Evolutionary conservation across 2,113 vertebrate genomes (phyloP), one percentile per base, ranked within the genome.

Genomic region (Aplodontia rufa): DNA sequence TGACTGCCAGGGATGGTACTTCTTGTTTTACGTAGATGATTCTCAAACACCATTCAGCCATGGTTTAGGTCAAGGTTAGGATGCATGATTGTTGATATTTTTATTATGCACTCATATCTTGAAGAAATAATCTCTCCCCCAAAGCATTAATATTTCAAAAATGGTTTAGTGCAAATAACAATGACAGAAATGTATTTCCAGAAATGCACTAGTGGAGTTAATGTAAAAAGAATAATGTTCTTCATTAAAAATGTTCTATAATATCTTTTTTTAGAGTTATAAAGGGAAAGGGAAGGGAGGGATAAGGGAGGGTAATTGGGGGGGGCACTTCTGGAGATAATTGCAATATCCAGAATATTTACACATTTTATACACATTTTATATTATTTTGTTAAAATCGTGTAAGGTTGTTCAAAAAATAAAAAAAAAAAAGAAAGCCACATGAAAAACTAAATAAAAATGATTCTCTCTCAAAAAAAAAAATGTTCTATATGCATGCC

Each of bases 171-270:
- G 60, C 6, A 84, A 84, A 87, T 68, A 45, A 0, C 69, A 81
- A 47, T 66, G n/a, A 96, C 42, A 79, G 53, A 94, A 97, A 80
- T 95, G 53, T 76, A 76, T 87, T 20, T 84, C 90, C 83, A 95
- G 78, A 97, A 90, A 87, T 91, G 60, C 66, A 87, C 35, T 40
- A 80, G 84, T 88, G 58, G 93, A 96, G 80, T 82, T 97, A 81
- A 95, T 75, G 19, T 80, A 81, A 14, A 91, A 90, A 98, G n/a
- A 90, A 32, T 76, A 49, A 89, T 97, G 93, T 97, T 94, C 55
- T 76, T 97, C 71, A 71, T 40, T n/a, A n/a, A 28, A 30, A 49
- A 30, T 58, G 37, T 42, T 97, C 79, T 85, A 40, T 6, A 35
- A n/a, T n/a, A n/a, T n/a, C n/a, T n/a, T n/a, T n/a, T n/a, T n/a